These are phyloP conservation scores for Tyrophagus putrescentiae DNA, from an alignment of 1,140 invertebrate species.

Conservation along the genomic window DNA sequence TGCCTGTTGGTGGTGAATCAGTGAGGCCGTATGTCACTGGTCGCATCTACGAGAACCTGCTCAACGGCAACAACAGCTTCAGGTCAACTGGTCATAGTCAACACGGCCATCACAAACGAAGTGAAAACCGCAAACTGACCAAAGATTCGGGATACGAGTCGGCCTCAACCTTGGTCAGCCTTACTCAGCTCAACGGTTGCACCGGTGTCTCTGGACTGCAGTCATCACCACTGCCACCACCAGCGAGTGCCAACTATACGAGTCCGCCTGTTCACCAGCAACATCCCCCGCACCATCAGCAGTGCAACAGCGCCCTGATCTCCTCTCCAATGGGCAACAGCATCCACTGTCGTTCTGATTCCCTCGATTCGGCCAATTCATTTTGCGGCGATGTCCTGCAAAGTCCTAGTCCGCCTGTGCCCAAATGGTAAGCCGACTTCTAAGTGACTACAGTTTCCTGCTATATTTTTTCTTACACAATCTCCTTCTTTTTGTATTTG, in stretches of 20 bases:
- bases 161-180: constrained; percentile 12
- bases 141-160: constrained; percentile 20
- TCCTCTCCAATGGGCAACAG: not conserved
- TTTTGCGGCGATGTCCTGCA: not conserved
- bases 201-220: not conserved
- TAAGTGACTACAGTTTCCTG: not conserved
- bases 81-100: not conserved
- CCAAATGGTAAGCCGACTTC: constrained; percentile 8
- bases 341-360: not conserved
- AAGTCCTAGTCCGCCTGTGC: constrained; percentile 8
- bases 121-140: constrained; percentile 13
- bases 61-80: not conserved
- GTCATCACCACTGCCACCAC: not conserved
- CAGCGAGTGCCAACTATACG: not conserved
- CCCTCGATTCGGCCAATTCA: constrained; percentile 3
- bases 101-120: not conserved
- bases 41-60: not conserved
- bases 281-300: not conserved
- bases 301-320: not conserved
- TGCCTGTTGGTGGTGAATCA: not conserved
- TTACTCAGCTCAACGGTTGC: not conserved
- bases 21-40: not conserved
- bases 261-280: not conserved
- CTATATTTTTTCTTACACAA: not conserved
- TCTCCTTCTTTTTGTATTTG: not conserved